A percentile compares a stretch with the other conserved stretches of the same genome.
These are phyloP conservation scores for Trichopoda pennipes DNA, from an alignment of 2,888 invertebrate species.

Conservation along the genomic window DNA sequence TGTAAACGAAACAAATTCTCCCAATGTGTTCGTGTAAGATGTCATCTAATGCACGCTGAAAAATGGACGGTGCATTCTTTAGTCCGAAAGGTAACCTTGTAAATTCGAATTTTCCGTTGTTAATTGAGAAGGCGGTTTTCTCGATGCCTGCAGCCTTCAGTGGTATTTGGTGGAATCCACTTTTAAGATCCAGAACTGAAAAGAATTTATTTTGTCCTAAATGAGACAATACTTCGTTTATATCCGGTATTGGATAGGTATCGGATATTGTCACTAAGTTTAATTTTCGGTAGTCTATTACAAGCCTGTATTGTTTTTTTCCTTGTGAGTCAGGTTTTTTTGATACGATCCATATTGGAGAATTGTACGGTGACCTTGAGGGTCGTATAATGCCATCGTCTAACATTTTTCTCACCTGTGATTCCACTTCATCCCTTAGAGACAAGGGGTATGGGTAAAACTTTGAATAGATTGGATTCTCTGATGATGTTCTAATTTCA, in stretches of 20 bases:
- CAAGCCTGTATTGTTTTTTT: conserved; percentile 22
- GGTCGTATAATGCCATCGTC: conserved; percentile 13
- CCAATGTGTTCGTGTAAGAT: no score
- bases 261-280: conserved; percentile 17
- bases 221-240: no score
- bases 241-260: conserved; percentile 14
- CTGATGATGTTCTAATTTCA: conserved; percentile 24
- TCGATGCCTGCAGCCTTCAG: no score
- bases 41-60: no score
- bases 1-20: no score
- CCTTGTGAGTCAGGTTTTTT: conserved; percentile 1
- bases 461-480: conserved; percentile 13
- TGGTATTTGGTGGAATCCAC: no score
- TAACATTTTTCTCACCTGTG: conserved; percentile 7
- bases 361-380: conserved; percentile 26
- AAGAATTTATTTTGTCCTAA: no score
- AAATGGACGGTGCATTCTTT: no score
- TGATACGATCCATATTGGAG: conserved; percentile 18
- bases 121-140: no score
- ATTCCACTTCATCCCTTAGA: conserved; percentile 6
- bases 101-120: no score
- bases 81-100: no score
- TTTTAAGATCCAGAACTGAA: no score
- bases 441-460: conserved; percentile 6
- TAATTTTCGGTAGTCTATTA: conserved; percentile 22